A percentile compares a stretch with the other conserved stretches of the same genome.
phyloP scores from a whole-genome alignment of 2,888 invertebrate genomes.

The Idaea dimidiata region DNA sequence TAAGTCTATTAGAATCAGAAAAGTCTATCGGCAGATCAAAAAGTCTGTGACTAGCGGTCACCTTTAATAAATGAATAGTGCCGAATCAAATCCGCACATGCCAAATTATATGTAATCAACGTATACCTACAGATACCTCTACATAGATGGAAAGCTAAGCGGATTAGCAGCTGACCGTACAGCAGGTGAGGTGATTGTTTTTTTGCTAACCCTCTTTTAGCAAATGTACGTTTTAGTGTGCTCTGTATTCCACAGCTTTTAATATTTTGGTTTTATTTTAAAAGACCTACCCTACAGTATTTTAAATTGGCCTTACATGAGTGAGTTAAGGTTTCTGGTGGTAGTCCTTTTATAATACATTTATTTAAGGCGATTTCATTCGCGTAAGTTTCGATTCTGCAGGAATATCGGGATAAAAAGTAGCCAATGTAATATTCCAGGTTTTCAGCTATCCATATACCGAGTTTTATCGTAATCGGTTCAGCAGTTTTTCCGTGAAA shows the following conservation, averaged over 20 bases:
- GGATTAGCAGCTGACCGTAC: slow-evolving; percentile 12
- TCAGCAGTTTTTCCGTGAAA: no score
- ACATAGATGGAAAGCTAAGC: not conserved
- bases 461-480: no score
- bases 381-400: no score
- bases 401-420: no score
- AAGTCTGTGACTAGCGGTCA: not conserved
- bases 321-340: not conserved
- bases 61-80: slow-evolving; percentile 18
- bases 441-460: no score
- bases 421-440: no score
- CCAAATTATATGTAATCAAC: slow-evolving; percentile 15
- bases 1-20: not conserved
- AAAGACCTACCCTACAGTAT: slow-evolving; percentile 1
- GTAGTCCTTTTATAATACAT: not conserved
- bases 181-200: slow-evolving; percentile 19
- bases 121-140: not conserved
- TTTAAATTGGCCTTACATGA: not conserved
- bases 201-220: not conserved
- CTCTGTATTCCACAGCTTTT: not conserved
- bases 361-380: no score
- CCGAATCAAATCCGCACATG: slow-evolving; percentile 26
- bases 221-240: not conserved
- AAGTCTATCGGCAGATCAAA: not conserved
- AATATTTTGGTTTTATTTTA: not conserved